Evolutionary conservation across 2,797 vertebrate species (phyloP), one percentile per base, ranked within the genome.

Genomic region (Macropodus opercularis): DNA sequence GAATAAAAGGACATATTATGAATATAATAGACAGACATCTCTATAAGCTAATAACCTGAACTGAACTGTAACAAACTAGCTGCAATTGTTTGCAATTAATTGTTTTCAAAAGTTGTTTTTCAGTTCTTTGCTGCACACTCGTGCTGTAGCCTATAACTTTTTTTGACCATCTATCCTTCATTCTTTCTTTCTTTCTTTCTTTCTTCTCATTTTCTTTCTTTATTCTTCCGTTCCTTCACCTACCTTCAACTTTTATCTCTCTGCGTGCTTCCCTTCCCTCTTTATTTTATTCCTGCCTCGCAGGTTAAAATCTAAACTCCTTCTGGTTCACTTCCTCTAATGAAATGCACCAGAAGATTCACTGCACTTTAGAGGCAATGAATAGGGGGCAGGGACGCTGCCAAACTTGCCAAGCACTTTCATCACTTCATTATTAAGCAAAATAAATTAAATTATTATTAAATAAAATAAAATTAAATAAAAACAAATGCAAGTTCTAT

Each of bases 161-260:
- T 41, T 58, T 18, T 23, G 35, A n/a, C 1, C 27, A n/a, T n/a
- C 38, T 19, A 9, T 22, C 2, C 19, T 34, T 35, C 8, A 24
- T 18, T 8, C 18, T 15, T 48, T 40, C 5, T 65, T n/a, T 51
- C 23, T 63, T 36, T n/a, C 5, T 65, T n/a, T 51, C 23, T 63
- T 36, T n/a, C 44, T 58, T 11, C 15, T 19, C n/a, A 8, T 21
- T 15, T 48, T 40, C 5, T 65, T n/a, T 51, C 23, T 63, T 36
- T n/a, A 49, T 58, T 11, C 15, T 19, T 36, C 8, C 0, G 49
- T 43, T 51, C 47, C 7, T 69, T 69, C 59, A 71, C 44, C 38
- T 60, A n/a, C 35, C 36, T 38, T n/a, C n/a, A 9, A 2, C 23
- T 23, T 4, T 8, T 31, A 6, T 7, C 2, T 22, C 39, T 14